A percentile compares a stretch with the other conserved stretches of the same genome.
These are phyloP conservation scores for Petromus typicus DNA, from an alignment of 2,113 vertebrate species.

Conservation along the genomic window DNA sequence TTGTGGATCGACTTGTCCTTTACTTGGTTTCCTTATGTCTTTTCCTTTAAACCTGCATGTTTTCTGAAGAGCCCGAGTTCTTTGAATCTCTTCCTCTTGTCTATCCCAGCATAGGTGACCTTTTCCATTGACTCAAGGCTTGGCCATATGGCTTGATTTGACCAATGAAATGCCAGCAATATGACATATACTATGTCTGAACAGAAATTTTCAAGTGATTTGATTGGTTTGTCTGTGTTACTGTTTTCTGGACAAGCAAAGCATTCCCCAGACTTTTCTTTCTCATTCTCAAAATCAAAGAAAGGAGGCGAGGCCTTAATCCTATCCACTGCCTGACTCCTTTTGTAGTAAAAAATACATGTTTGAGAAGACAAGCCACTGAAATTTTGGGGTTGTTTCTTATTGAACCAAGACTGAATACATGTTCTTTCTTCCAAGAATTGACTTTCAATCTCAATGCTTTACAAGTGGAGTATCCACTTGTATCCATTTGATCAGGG, in stretches of 20 bases:
- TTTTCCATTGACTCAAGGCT: neutral
- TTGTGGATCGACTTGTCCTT: neutral
- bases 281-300: neutral
- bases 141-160: neutral
- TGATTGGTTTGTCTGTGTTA: conserved; percentile 9
- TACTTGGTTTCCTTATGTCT: neutral
- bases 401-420: conserved; percentile 15
- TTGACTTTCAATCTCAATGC: conserved; percentile 6
- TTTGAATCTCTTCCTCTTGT: neutral
- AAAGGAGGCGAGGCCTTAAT: neutral
- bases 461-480: conserved; percentile 27
- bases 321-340: neutral
- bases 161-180: conserved; percentile 6
- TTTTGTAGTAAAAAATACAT: neutral
- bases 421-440: conserved; percentile 14
- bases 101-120: neutral
- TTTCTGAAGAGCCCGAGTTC: neutral
- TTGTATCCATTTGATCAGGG: neutral
- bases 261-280: neutral
- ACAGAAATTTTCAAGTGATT: conserved; percentile 31
- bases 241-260: neutral
- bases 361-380: neutral
- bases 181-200: conserved; percentile 5
- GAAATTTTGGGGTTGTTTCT: neutral
- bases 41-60: neutral